These are phyloP conservation scores for Platycheirus albimanus DNA, from an alignment of 2,888 invertebrate species.

Conservation along the genomic window DNA sequence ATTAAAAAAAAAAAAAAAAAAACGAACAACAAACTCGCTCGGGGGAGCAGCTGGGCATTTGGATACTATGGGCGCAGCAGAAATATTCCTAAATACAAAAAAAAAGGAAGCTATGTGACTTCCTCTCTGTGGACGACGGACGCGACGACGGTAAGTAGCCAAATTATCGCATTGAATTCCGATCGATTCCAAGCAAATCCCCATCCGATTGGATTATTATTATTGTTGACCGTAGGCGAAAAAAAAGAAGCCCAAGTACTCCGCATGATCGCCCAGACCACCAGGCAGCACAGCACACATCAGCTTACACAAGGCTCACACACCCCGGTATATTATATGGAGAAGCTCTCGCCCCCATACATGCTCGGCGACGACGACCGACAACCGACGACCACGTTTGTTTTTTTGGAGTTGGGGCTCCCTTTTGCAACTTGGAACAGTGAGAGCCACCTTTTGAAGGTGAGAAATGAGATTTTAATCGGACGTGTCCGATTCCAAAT, in stretches of 20 bases:
- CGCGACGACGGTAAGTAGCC: slow-evolving; percentile 71
- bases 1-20: not conserved
- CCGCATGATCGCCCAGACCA: slow-evolving; percentile 63
- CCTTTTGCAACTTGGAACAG: slow-evolving; percentile 22
- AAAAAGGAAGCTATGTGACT: slow-evolving; percentile 37
- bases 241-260: slow-evolving; percentile 10
- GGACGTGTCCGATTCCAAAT: slow-evolving; percentile 83
- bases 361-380: not conserved
- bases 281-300: slow-evolving; percentile 60
- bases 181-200: slow-evolving; percentile 73
- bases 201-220: slow-evolving; percentile 64
- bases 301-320: slow-evolving; percentile 12
- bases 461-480: slow-evolving; percentile 83
- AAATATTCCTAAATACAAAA: slow-evolving; percentile 41
- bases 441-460: slow-evolving; percentile 76
- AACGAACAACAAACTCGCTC: not conserved
- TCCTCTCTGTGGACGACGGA: too few species aligned
- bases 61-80: too few species aligned
- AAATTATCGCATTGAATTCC: slow-evolving; percentile 72
- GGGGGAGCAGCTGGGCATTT: slow-evolving; percentile 56
- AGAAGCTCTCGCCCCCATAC: slow-evolving; percentile 20
- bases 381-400: too few species aligned
- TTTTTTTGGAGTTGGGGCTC: too few species aligned
- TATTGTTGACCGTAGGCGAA: slow-evolving; percentile 64
- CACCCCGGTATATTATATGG: not conserved